Evolutionary conservation across 2,113 vertebrate genomes (phyloP), one percentile per base, ranked within the genome.

Genomic region (Butorides virescens): DNA sequence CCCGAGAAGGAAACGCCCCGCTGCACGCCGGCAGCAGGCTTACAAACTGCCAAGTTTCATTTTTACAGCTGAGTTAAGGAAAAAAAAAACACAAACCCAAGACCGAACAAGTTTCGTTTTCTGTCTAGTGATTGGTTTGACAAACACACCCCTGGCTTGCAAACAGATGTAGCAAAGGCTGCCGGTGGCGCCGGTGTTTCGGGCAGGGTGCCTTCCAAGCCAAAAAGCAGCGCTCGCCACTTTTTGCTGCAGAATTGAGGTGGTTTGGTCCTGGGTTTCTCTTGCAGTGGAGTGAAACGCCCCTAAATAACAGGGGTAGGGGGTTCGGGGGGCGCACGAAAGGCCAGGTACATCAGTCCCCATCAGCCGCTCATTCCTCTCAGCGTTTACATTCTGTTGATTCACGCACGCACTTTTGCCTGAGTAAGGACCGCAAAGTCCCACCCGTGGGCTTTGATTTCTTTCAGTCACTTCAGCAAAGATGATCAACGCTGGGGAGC

Each of bases 231-330:
- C 0, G 7, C 46, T 34, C 74, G 74, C 37, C 8, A 3, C n/a
- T 74, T 63, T 59, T 44, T 26, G 36, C 3, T 3, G 8, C 1
- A 2, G n/a, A 34, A 39, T 1, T 15, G 12, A 49, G 21, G 9
- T 19, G 27, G 15, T 16, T 11, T 32, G 13, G 12, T 37, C 59
- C 36, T 63, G 19, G 25, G 14, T 59, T 73, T 42, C 47, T 62
- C 27, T 9, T 8, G 13, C 5, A 1, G 42, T 61, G n/a, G 46
- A 71, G 68, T 11, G 34, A 62, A 74, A 81, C 34, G 15, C 14
- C 29, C n/a, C 26, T 36, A 36, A 88, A 56, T n/a, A 32, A 21
- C 14, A 25, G 9, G 1, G 7, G 21, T 4, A 19, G n/a, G 10
- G 21, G 44, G 11, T 17, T 46, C 1, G 0, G 34, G 36, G 58